Conservation (phyloP, 2,797 vertebrate species). For the Falco naumanni region DNA sequence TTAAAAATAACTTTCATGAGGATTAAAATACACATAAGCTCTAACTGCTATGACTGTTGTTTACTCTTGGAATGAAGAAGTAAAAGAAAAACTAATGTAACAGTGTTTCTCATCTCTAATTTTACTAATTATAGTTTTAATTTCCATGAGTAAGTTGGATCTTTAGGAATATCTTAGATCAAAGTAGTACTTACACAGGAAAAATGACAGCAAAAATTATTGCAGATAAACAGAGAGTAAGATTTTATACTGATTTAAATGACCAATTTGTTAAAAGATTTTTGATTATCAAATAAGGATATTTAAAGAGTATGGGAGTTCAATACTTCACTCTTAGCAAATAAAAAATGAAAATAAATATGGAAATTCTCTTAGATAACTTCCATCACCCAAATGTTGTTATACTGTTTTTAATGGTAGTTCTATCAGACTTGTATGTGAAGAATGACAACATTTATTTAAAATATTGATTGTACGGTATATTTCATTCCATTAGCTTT, state of each 20-base stretch:
- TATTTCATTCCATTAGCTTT: not conserved
- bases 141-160: not conserved
- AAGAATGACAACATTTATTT: not conserved
- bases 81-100: not conserved
- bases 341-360: not conserved
- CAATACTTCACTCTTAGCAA: not conserved
- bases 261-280: not conserved
- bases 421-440: not conserved
- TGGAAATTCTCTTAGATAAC: not conserved
- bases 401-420: not conserved
- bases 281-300: not conserved
- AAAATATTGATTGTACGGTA: not conserved
- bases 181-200: not conserved
- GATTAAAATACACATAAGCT: not conserved
- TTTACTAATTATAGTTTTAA: not conserved
- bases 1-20: not conserved
- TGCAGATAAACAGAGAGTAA: not conserved
- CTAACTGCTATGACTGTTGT: not conserved
- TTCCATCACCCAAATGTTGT: not conserved
- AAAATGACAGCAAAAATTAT: not conserved
- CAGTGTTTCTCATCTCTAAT: not conserved
- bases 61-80: not conserved
- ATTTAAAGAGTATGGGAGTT: not conserved
- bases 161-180: not conserved
- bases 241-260: not conserved